Percentiles rank a stretch among this genome's conserved stretches.
Conservation (phyloP, 64 coral and sea anemone species). For the Montipora cactus region DNA sequence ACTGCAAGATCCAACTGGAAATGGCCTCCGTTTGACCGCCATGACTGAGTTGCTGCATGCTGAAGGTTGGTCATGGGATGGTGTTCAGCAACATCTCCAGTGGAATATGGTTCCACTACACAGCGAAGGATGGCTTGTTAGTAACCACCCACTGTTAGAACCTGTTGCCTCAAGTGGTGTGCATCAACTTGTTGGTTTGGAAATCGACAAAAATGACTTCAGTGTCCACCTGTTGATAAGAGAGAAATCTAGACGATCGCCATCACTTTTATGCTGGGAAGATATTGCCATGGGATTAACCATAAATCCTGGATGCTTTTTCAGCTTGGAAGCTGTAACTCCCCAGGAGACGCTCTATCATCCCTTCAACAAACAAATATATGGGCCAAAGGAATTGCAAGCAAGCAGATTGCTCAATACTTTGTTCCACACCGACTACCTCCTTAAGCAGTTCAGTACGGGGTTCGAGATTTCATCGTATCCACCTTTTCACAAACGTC, state of each 20-base stretch:
- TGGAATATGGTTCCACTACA: slow-evolving; percentile 28
- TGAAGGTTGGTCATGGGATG: slow-evolving; percentile 41
- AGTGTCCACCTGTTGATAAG: slow-evolving; percentile 15
- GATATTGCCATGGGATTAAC: slow-evolving; percentile 59
- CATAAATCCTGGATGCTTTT: slow-evolving; percentile 44
- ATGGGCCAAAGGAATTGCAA: slow-evolving; percentile 31
- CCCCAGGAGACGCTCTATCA: slow-evolving; percentile 55
- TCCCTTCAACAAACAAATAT: slow-evolving; percentile 61
- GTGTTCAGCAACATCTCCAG: slow-evolving; percentile 42
- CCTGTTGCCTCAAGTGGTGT: slow-evolving; percentile 52
- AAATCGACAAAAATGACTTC: slow-evolving; percentile 47
- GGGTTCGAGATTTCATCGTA: slow-evolving; percentile 56
- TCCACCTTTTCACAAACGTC: slow-evolving; percentile 52
- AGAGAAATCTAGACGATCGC: slow-evolving; percentile 4
- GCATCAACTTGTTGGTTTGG: slow-evolving; percentile 52
- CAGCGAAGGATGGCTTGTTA: slow-evolving; percentile 34
- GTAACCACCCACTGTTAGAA: slow-evolving; percentile 10
- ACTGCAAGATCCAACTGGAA: slow-evolving; percentile 5
- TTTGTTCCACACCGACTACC: slow-evolving; percentile 67
- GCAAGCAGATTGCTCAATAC: slow-evolving; percentile 45
- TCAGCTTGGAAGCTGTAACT: slow-evolving; percentile 47
- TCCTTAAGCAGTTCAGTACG: slow-evolving; percentile 66
- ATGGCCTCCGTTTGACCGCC: slow-evolving; percentile 38
- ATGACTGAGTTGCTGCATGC: slow-evolving; percentile 46
- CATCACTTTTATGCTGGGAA: slow-evolving; percentile 34